Evolutionary conservation across 2,113 vertebrate species (phyloP).

Genomic region (Gallinago paraguaiae): DNA sequence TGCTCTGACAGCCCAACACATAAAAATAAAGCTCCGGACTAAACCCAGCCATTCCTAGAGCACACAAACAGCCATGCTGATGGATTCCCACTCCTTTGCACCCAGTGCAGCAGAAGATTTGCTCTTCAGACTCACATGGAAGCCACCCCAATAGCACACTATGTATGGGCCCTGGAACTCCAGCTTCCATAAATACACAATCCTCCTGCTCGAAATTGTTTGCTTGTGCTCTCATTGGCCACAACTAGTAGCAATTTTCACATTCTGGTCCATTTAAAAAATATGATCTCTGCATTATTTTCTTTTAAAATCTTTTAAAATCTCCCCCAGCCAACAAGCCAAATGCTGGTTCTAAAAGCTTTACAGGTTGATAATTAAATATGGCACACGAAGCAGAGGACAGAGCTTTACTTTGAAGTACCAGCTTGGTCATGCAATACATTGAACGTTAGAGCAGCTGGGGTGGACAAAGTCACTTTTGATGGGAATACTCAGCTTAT

Average conservation of each 20-base stretch:
- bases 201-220: background rate
- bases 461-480: slow-evolving; percentile 8
- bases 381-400: background rate
- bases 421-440: background rate
- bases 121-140: background rate
- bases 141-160: background rate
- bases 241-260: background rate
- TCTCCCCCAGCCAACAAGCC: background rate
- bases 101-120: background rate
- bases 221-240: background rate
- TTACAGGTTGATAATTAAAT: background rate
- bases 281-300: background rate
- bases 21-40: background rate
- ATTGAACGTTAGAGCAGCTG: background rate
- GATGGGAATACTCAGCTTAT: background rate
- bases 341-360: background rate
- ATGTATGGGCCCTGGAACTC: background rate
- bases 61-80: background rate
- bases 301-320: background rate
- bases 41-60: background rate
- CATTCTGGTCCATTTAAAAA: background rate
- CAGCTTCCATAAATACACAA: background rate
- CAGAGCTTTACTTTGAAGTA: background rate
- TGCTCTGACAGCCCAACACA: background rate
- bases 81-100: background rate